Conservation (phyloP, 2,888 invertebrate genomes). For the Nephrotoma guestfalica region DNA sequence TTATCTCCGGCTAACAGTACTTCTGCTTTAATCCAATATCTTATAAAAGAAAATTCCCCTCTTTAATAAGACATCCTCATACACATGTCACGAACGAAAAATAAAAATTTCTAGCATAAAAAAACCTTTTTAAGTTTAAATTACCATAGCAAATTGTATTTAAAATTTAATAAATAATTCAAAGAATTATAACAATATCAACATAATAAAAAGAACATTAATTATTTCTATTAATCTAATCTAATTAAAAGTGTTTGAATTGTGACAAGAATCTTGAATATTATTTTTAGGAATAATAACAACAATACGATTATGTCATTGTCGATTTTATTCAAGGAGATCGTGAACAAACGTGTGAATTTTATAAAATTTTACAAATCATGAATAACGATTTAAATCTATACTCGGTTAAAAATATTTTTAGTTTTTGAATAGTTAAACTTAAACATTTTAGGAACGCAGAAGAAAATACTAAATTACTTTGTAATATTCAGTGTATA, state of each 20-base stretch:
- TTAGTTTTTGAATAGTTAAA: not conserved
- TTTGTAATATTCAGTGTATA: not conserved
- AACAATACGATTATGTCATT: not conserved
- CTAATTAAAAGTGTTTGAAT: not conserved
- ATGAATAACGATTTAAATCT: too few species aligned
- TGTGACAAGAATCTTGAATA: not conserved
- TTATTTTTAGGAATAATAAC: not conserved
- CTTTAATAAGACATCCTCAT: not conserved
- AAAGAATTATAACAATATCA: not conserved
- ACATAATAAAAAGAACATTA: not conserved
- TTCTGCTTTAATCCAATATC: not conserved
- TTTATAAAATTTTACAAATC: not conserved
- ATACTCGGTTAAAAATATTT: not conserved
- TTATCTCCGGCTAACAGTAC: not conserved
- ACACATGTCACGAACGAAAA: too few species aligned
- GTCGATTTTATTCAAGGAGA: not conserved
- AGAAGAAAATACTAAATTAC: not conserved
- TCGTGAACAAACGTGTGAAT: not conserved
- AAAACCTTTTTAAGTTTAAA: not conserved
- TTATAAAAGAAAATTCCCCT: not conserved
- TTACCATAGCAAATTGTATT: not conserved
- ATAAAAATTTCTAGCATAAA: not conserved
- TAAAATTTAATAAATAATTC: not conserved
- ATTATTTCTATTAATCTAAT: not conserved
- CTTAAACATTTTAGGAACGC: not conserved